Conservation (phyloP, 2,888 invertebrate species). For the Drosophila kuntzei region DNA sequence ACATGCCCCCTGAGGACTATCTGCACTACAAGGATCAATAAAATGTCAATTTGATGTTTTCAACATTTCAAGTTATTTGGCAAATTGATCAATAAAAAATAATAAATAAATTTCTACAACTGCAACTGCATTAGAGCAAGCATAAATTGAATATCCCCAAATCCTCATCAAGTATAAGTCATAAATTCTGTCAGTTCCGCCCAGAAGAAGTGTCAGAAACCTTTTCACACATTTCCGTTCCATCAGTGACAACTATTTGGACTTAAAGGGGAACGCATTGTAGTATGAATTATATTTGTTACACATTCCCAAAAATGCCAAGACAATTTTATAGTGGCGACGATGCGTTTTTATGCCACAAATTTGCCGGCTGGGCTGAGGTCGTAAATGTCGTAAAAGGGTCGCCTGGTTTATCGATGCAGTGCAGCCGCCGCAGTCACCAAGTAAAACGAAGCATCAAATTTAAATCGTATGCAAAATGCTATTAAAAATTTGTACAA, state of each 20-base stretch:
- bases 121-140: slow-evolving; percentile 2
- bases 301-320: slow-evolving; percentile 54
- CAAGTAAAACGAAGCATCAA: slow-evolving; percentile 20
- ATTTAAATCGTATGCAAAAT: slow-evolving; percentile 76
- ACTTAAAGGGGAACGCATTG: slow-evolving; percentile 5
- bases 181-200: slow-evolving; percentile 39
- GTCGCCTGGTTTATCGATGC: slow-evolving; percentile 61
- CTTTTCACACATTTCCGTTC: slow-evolving; percentile 60
- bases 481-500: slow-evolving; percentile 62
- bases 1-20: slow-evolving; percentile 2
- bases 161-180: background rate
- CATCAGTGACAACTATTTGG: background rate
- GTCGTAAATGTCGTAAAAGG: slow-evolving; percentile 34
- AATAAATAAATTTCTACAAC: slow-evolving; percentile 4
- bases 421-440: slow-evolving; percentile 41
- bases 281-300: slow-evolving; percentile 64
- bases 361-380: slow-evolving; percentile 64
- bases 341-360: slow-evolving; percentile 66
- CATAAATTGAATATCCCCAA: background rate
- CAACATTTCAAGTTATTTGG: background rate
- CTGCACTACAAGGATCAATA: slow-evolving; percentile 25
- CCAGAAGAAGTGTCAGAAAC: slow-evolving; percentile 44
- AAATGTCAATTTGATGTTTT: background rate
- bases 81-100: background rate
- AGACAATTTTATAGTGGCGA: slow-evolving; percentile 61